These are phyloP conservation scores for Diabrotica balteata DNA, from an alignment of 2,888 invertebrate species.

Conservation along the genomic window DNA sequence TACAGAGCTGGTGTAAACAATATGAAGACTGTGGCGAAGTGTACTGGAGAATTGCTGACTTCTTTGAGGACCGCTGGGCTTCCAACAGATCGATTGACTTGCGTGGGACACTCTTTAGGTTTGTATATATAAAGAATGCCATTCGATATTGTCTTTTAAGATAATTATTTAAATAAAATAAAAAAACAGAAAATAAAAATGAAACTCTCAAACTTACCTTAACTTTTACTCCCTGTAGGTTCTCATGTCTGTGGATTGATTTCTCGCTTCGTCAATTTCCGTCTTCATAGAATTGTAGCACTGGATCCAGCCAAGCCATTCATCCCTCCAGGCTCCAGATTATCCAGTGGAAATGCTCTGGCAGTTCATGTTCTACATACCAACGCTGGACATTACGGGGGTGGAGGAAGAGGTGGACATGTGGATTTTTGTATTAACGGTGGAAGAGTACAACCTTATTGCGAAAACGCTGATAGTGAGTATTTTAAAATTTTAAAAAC, in stretches of 20 bases:
- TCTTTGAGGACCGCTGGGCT: slow-evolving; percentile 71
- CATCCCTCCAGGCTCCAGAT: slow-evolving; percentile 63
- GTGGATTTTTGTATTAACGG: slow-evolving; percentile 84
- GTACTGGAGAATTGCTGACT: slow-evolving; percentile 71
- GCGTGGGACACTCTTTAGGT: slow-evolving; percentile 75
- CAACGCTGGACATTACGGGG: slow-evolving; percentile 81
- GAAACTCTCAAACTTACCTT: no score
- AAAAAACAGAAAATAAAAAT: no score
- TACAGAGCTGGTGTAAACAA: slow-evolving; percentile 76
- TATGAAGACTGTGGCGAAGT: slow-evolving; percentile 73
- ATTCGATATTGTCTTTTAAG: no score
- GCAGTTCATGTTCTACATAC: slow-evolving; percentile 82
- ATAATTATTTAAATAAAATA: no score
- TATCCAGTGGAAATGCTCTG: slow-evolving; percentile 77
- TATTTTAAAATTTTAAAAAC: slow-evolving; percentile 4
- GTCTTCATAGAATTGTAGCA: slow-evolving; percentile 75
- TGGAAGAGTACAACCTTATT: slow-evolving; percentile 78
- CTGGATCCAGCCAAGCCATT: slow-evolving; percentile 80
- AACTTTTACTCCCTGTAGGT: slow-evolving; percentile 56
- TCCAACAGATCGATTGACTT: slow-evolving; percentile 71
- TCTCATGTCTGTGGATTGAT: slow-evolving; percentile 80
- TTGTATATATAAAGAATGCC: slow-evolving; percentile 3
- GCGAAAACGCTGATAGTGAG: slow-evolving; percentile 74
- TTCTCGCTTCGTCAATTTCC: slow-evolving; percentile 74
- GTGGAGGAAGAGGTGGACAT: slow-evolving; percentile 75